phyloP scores from a whole-genome alignment of 2,113 vertebrate genomes.

The Anser cygnoides region DNA sequence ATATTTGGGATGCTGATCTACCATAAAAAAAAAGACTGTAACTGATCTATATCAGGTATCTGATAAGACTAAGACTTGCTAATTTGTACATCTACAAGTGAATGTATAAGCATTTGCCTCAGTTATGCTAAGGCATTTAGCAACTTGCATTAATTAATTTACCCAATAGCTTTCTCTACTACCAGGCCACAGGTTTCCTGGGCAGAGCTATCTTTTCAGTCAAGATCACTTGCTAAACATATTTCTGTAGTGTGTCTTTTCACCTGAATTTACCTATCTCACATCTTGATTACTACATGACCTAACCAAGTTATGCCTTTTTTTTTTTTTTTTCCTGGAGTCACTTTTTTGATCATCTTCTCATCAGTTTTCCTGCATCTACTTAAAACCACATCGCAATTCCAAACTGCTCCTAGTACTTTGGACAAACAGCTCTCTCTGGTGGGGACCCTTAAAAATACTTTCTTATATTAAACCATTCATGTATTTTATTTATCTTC shows the following conservation, averaged over 20 bases:
- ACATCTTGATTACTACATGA: neutral
- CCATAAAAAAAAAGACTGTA: neutral
- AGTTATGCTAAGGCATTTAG: neutral
- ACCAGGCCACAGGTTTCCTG: neutral
- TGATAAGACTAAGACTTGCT: neutral
- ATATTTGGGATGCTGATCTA: neutral
- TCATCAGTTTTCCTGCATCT: neutral
- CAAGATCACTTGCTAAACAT: neutral
- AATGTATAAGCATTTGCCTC: neutral
- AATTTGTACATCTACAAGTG: neutral
- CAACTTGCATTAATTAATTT: too few species aligned
- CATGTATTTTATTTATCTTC: neutral
- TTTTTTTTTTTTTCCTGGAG: neutral
- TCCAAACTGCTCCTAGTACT: neutral
- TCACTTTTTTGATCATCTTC: neutral
- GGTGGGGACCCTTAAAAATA: neutral
- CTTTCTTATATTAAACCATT: neutral
- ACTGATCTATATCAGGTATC: neutral
- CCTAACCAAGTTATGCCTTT: accelerated
- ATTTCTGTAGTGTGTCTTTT: neutral
- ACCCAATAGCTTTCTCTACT: neutral
- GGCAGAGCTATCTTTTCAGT: neutral
- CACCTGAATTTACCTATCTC: neutral
- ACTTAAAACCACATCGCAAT: accelerated
- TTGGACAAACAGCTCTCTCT: neutral